Conservation (phyloP, 2,113 vertebrate genomes). For the Trinectes maculatus region DNA sequence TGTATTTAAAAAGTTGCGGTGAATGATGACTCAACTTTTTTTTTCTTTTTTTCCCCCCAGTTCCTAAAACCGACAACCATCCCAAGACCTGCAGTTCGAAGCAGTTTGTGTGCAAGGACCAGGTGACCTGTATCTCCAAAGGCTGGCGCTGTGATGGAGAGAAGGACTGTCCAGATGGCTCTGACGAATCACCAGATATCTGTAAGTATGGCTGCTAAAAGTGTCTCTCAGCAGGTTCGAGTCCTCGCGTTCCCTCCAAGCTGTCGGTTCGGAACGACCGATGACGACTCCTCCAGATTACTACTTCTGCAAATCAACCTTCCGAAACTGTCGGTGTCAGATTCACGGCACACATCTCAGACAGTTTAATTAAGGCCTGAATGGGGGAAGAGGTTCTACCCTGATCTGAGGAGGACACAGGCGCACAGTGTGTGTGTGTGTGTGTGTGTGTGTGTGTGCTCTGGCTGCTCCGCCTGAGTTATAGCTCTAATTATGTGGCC, state of each 20-base stretch:
- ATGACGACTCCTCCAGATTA: not conserved
- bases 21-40: slow-evolving; percentile 33
- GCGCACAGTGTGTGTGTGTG: slow-evolving; percentile 39
- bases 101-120: slow-evolving; percentile 97
- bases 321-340: not conserved
- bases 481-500: slow-evolving; percentile 67
- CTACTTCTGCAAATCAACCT: not conserved
- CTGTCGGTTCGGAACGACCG: not conserved
- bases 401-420: slow-evolving; percentile 49
- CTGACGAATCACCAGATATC: slow-evolving; percentile 94
- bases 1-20: not conserved
- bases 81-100: slow-evolving; percentile 94
- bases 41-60: slow-evolving; percentile 73
- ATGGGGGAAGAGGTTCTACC: slow-evolving; percentile 40
- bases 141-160: slow-evolving; percentile 98
- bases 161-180: slow-evolving; percentile 97
- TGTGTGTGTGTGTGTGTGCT: too few relatives aligned
- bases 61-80: slow-evolving; percentile 72
- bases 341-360: slow-evolving; percentile 19
- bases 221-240: slow-evolving; percentile 13
- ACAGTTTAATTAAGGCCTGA: slow-evolving; percentile 50
- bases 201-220: slow-evolving; percentile 83
- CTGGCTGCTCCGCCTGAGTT: slow-evolving; percentile 59
- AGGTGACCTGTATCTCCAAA: slow-evolving; percentile 96
- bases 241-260: slow-evolving; percentile 1